Conservation (phyloP, 2,797 vertebrate species). For the Bradypus variegatus region DNA sequence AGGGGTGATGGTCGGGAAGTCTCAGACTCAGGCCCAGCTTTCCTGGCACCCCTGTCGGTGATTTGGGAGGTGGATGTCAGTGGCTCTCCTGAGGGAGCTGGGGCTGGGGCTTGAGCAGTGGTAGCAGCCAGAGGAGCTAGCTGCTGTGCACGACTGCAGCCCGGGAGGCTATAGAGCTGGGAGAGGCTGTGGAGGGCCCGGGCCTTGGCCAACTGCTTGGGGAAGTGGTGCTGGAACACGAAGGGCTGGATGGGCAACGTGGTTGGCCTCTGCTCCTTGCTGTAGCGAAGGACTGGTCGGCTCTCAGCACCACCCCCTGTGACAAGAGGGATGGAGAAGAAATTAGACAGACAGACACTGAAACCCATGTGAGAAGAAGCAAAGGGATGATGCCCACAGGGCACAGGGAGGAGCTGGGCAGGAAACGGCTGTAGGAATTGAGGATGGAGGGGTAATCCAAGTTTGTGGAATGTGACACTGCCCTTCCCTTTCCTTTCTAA, state of each 20-base stretch:
- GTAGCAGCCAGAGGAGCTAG: constrained; percentile 68
- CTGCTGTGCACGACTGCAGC: constrained; percentile 69
- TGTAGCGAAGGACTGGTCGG: constrained; percentile 88
- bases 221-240: constrained; percentile 95
- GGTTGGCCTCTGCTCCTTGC: constrained; percentile 94
- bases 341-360: constrained; percentile 61
- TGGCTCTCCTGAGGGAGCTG: neutral
- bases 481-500: neutral
- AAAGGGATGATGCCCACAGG: neutral
- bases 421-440: accelerated
- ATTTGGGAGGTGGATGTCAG: constrained; percentile 2
- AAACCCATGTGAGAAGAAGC: neutral
- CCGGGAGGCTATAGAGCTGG: constrained; percentile 81
- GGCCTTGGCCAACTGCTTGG: constrained; percentile 77
- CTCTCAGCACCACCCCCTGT: constrained; percentile 79
- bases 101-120: constrained; percentile 59
- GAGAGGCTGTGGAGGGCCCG: constrained; percentile 85
- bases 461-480: neutral
- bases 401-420: neutral
- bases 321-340: constrained; percentile 48
- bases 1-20: constrained; percentile 88
- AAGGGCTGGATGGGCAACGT: constrained; percentile 97
- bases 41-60: constrained; percentile 62
- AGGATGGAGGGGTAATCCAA: neutral
- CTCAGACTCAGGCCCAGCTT: constrained; percentile 71